Percentiles rank a stretch among this genome's conserved stretches.
These are phyloP conservation scores for Encarsia formosa DNA, from an alignment of 2,888 invertebrate species.

Conservation along the genomic window DNA sequence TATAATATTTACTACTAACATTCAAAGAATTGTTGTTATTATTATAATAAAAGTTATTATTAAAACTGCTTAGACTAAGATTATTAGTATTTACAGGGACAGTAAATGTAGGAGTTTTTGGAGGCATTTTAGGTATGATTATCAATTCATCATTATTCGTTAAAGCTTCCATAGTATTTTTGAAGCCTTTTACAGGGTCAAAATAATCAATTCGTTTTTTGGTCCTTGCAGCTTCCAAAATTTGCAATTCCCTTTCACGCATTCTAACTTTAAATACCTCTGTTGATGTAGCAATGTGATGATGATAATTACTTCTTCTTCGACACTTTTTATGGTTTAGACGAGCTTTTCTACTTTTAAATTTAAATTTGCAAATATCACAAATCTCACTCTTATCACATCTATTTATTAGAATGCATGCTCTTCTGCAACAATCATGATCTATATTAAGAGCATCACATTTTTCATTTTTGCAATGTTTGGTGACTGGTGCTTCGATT, in stretches of 20 bases:
- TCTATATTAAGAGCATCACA: slow-evolving; percentile 45
- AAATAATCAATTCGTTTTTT: slow-evolving; percentile 39
- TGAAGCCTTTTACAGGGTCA: slow-evolving; percentile 38
- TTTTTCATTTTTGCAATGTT: slow-evolving; percentile 37
- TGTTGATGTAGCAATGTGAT: slow-evolving; percentile 38
- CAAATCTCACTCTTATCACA: slow-evolving; percentile 35
- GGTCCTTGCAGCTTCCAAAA: slow-evolving; percentile 36
- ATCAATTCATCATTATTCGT: slow-evolving; percentile 44
- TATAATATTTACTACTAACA: slow-evolving; percentile 7
- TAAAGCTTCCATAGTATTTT: slow-evolving; percentile 38
- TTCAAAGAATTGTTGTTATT: too few relatives aligned
- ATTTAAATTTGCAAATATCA: slow-evolving; percentile 40
- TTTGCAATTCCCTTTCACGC: slow-evolving; percentile 44
- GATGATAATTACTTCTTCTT: slow-evolving; percentile 38
- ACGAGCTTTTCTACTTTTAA: slow-evolving; percentile 38
- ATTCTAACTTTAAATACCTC: slow-evolving; percentile 41
- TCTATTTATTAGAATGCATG: slow-evolving; percentile 27
- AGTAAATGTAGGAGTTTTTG: slow-evolving; percentile 1
- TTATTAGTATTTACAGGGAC: slow-evolving; percentile 1
- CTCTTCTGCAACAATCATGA: slow-evolving; percentile 43
- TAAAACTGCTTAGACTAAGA: background rate
- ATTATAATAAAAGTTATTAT: background rate
- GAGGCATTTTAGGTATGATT: slow-evolving; percentile 39
- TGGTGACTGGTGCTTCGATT: slow-evolving; percentile 40
- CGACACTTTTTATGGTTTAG: slow-evolving; percentile 41